Conservation (phyloP, 35 echinoderm and acorn worm species). For the Acanthaster planci region DNA sequence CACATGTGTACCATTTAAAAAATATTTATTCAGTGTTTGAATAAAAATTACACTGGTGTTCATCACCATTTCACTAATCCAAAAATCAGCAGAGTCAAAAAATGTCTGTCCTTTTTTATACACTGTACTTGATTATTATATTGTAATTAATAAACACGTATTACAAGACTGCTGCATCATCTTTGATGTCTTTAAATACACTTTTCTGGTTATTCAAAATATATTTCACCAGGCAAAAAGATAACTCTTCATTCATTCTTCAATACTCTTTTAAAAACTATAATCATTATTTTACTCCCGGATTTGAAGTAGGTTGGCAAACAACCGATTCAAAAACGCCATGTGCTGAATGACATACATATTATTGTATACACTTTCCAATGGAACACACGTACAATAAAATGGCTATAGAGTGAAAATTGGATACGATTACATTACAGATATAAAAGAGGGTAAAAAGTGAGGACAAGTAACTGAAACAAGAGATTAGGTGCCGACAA, state of each 20-base stretch:
- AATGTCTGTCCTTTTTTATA: not conserved
- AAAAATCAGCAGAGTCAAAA: not conserved
- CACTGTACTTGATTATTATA: conserved; percentile 14
- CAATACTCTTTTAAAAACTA: not conserved
- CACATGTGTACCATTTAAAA: too few species aligned
- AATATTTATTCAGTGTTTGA: not conserved
- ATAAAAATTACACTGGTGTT: conserved; percentile 6
- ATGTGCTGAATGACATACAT: too few species aligned
- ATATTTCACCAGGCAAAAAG: conserved; percentile 31
- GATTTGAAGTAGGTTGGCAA: too few species aligned
- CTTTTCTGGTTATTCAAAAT: conserved; percentile 20
- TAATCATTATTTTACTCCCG: not conserved
- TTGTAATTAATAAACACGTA: conserved; percentile 9
- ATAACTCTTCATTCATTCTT: not conserved
- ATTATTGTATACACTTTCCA: too few species aligned
- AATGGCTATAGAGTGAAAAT: not conserved
- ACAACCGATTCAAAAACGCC: too few species aligned
- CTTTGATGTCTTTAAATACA: conserved; percentile 16
- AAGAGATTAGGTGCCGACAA: too few species aligned
- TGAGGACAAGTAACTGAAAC: not conserved
- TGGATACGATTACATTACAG: not conserved
- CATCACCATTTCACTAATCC: not conserved
- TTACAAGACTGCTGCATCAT: not conserved
- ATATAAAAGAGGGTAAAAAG: conserved; percentile 22
- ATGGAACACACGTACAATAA: too few species aligned